These are phyloP conservation scores for Lerista edwardsae DNA, from an alignment of 2,797 vertebrate genomes.

Conservation along the genomic window DNA sequence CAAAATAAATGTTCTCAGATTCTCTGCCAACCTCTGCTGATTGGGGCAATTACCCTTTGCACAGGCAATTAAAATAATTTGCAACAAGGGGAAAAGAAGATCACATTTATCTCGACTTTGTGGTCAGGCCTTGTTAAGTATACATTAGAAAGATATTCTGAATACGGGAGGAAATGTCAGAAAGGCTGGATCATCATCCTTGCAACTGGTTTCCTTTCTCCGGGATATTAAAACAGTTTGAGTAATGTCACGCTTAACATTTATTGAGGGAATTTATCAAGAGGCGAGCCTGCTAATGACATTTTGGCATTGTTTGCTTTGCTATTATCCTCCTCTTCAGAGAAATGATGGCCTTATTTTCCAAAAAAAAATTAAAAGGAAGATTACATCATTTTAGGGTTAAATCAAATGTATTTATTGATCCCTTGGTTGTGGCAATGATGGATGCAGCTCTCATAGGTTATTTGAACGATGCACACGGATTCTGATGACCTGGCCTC, in stretches of 20 bases:
- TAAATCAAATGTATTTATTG: constrained; percentile 49
- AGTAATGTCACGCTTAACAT: constrained; percentile 39
- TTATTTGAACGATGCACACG: constrained; percentile 39
- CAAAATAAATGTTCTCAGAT: constrained; percentile 55
- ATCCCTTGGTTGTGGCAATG: constrained; percentile 44
- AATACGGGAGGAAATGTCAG: constrained; percentile 23
- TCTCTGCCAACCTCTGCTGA: constrained; percentile 47
- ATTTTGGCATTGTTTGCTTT: constrained; percentile 39
- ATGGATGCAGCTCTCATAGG: constrained; percentile 37
- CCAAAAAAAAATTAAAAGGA: constrained; percentile 27
- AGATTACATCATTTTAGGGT: constrained; percentile 36
- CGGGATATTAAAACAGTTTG: constrained; percentile 42
- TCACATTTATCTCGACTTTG: constrained; percentile 35
- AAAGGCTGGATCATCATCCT: constrained; percentile 29
- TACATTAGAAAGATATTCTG: constrained; percentile 34
- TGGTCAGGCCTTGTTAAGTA: constrained; percentile 34
- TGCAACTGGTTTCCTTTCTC: constrained; percentile 41
- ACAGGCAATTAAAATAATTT: constrained; percentile 56
- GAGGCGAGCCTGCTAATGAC: constrained; percentile 37
- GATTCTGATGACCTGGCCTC: not conserved
- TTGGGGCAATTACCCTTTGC: constrained; percentile 46
- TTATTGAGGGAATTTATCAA: constrained; percentile 38
- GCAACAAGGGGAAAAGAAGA: constrained; percentile 42
- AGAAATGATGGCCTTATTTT: constrained; percentile 43
- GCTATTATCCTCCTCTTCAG: constrained; percentile 21